Conservation (phyloP, 2,888 invertebrate genomes). For the Conus canariensis region DNA sequence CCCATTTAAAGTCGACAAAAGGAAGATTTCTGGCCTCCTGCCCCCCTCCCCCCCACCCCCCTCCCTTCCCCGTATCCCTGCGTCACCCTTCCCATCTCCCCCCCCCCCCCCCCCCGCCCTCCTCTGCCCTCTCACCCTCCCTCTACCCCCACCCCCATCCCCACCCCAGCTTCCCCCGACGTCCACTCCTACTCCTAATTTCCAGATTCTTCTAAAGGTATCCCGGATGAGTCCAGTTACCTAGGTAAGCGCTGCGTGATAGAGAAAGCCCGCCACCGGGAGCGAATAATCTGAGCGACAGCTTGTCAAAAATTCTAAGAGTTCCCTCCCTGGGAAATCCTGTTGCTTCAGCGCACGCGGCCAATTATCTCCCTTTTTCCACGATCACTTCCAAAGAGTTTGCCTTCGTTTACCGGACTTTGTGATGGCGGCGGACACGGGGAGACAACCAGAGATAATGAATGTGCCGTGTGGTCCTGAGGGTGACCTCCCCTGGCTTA, state of each 20-base stretch:
- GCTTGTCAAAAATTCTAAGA: slow-evolving; percentile 38
- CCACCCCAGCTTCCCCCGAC: background rate
- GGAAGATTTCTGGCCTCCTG: no score
- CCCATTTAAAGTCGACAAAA: no score
- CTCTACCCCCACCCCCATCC: background rate
- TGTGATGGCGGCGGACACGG: background rate
- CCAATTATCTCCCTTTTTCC: slow-evolving; percentile 33
- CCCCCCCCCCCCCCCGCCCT: background rate
- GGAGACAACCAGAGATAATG: background rate
- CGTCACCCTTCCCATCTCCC: background rate
- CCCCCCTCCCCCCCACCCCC: no score
- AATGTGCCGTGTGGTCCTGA: background rate
- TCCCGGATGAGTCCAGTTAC: slow-evolving; percentile 15
- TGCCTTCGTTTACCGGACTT: slow-evolving; percentile 30
- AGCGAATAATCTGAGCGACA: slow-evolving; percentile 32
- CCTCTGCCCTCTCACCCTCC: background rate
- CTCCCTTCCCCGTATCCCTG: background rate
- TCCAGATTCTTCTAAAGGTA: background rate
- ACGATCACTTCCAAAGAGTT: slow-evolving; percentile 35
- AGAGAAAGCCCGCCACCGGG: slow-evolving; percentile 17
- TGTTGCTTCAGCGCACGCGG: slow-evolving; percentile 23
- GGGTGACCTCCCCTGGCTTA: background rate
- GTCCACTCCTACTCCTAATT: background rate
- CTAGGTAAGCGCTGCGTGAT: slow-evolving; percentile 16
- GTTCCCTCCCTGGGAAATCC: slow-evolving; percentile 20